A percentile compares a stretch with the other conserved stretches of the same genome.
These are phyloP conservation scores for Spicauda simplicius DNA, from an alignment of 2,888 invertebrate genomes.

Conservation along the genomic window DNA sequence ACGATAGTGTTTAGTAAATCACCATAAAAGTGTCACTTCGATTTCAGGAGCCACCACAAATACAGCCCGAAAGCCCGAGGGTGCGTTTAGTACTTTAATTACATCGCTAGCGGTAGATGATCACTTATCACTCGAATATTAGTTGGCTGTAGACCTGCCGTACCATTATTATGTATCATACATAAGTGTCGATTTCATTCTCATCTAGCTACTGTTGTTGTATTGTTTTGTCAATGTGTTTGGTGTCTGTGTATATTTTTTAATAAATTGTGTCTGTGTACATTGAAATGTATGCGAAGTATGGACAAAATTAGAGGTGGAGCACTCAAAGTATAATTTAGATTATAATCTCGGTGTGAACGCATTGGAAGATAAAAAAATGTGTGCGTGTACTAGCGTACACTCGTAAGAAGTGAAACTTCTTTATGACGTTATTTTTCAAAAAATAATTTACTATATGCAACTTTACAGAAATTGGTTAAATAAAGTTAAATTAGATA, in stretches of 20 bases:
- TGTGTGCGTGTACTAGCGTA: too few species aligned
- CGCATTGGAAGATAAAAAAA: too few species aligned
- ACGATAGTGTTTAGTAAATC: slow-evolving; percentile 11
- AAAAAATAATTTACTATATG: too few species aligned
- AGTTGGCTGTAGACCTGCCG: slow-evolving; percentile 15
- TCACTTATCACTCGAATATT: not conserved
- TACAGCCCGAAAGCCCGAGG: slow-evolving; percentile 50
- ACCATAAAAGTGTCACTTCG: slow-evolving; percentile 37
- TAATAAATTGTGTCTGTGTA: not conserved
- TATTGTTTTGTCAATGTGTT: not conserved
- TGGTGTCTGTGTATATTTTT: not conserved
- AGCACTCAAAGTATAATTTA: too few species aligned
- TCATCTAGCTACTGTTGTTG: not conserved
- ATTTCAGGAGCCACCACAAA: slow-evolving; percentile 50
- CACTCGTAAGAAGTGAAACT: too few species aligned
- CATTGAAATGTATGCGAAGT: not conserved
- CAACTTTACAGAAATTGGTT: too few species aligned
- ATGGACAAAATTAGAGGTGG: too few species aligned
- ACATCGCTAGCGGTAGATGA: slow-evolving; percentile 28
- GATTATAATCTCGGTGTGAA: too few species aligned
- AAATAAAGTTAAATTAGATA: too few species aligned
- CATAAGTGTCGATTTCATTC: not conserved
- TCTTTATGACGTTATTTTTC: too few species aligned
- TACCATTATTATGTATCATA: not conserved
- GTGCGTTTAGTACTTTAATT: slow-evolving; percentile 45